These are phyloP conservation scores for Bubo scandiacus DNA, from an alignment of 2,113 vertebrate species.

Conservation along the genomic window DNA sequence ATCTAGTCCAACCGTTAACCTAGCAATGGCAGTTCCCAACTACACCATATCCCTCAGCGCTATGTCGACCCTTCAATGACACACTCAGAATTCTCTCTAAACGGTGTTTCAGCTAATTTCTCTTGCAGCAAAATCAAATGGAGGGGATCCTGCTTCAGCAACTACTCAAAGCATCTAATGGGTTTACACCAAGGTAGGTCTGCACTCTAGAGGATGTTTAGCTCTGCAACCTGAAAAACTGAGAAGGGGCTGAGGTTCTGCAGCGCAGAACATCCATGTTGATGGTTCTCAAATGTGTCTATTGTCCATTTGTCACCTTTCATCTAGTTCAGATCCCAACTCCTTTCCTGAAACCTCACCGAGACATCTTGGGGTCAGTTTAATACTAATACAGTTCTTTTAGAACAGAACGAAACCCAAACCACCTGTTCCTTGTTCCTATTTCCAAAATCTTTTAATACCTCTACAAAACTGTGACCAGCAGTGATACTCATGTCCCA, in stretches of 20 bases:
- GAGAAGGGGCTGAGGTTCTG: not conserved
- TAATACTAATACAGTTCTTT: not conserved
- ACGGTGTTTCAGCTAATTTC: not conserved
- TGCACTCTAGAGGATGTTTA: not conserved
- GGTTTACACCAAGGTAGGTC: not conserved
- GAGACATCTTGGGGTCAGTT: not conserved
- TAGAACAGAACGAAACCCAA: not conserved
- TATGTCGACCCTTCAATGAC: not conserved
- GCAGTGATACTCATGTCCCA: rapidly evolving
- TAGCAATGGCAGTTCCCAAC: too few species aligned
- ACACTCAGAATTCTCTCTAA: not conserved
- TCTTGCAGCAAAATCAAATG: not conserved
- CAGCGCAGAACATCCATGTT: not conserved
- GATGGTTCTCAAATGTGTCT: not conserved
- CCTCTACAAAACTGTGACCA: not conserved
- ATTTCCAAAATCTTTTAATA: not conserved
- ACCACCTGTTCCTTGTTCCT: not conserved
- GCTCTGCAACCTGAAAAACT: not conserved
- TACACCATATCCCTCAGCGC: too few species aligned
- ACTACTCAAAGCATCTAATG: not conserved
- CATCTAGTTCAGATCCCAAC: not conserved
- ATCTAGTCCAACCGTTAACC: too few species aligned
- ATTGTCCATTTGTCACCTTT: not conserved
- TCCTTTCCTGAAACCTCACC: not conserved
- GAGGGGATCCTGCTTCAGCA: not conserved